A percentile compares a stretch with the other conserved stretches of the same genome.
Conservation (phyloP, 2,113 vertebrate genomes). For the Amblyopsis rosae region DNA sequence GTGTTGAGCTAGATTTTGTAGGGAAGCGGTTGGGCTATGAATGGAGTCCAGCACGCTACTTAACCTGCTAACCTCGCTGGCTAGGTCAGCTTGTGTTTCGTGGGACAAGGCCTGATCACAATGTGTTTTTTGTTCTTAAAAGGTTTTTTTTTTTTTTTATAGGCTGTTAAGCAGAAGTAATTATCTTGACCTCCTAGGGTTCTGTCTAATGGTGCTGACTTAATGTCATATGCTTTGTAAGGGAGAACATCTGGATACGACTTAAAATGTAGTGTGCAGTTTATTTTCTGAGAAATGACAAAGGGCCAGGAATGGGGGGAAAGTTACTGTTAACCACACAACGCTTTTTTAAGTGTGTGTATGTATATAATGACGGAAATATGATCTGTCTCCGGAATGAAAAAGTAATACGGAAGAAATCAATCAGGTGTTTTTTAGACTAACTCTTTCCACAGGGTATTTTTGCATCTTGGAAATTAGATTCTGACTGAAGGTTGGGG, state of each 20-base stretch:
- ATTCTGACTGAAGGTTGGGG: no score
- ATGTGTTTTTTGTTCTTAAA: neutral
- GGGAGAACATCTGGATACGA: neutral
- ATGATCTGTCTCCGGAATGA: constrained; percentile 3
- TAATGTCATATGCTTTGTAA: neutral
- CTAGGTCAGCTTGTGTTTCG: neutral
- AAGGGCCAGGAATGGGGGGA: no score
- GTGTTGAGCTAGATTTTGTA: neutral
- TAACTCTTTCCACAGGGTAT: constrained; percentile 38
- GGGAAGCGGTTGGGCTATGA: neutral
- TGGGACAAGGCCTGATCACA: neutral
- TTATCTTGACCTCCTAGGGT: neutral
- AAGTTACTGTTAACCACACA: no score
- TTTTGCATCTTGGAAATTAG: constrained; percentile 11
- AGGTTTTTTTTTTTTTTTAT: no score
- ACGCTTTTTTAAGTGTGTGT: no score
- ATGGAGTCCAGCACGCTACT: neutral
- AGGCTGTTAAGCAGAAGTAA: neutral
- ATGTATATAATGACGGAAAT: no score
- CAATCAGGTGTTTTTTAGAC: constrained; percentile 58
- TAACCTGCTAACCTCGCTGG: neutral
- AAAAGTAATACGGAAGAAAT: constrained; percentile 17
- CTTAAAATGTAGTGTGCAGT: neutral
- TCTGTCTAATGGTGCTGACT: no score
- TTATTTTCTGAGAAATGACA: neutral